Evolutionary conservation across 2,113 vertebrate species (phyloP), one percentile per base, ranked within the genome.

Genomic region (Hucho hucho): DNA sequence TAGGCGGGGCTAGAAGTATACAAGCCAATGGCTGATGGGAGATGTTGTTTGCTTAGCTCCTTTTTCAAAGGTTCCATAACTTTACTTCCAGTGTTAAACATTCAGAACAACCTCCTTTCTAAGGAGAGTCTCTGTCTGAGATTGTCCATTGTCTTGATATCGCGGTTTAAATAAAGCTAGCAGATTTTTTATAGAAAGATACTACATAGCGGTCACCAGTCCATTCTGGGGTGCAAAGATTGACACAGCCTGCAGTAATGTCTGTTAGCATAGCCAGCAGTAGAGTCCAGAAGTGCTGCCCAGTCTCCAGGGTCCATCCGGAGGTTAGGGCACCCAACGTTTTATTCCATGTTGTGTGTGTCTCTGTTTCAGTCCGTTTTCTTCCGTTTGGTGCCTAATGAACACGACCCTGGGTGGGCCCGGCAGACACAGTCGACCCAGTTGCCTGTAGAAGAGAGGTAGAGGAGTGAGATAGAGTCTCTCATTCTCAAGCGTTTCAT

Each of bases 141-240:
- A 61, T 61, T n/a, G n/a, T 61, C 81, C 74, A 87, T 86, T 89
- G 81, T 83, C 84, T 87, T 84, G 76, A 64, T 64, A 46, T 77
- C 37, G 22, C 29, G 70, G 37, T 72, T 72, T 79, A 11, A 79
- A 29, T 18, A 58, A 64, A 37, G 74, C 71, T 68, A 53, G 74
- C 70, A 65, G 53, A 46, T 56, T 32, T 12, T 69, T 69, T 46
- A 73, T 64, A 79, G 77, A 67, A 83, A 24, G 37, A 47, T 61
- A 5, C 58, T 61, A 22, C 16, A 9, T 22, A 20, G 58, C 58
- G 5, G 46, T 18, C 56, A 59, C 56, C 56, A 59, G 63, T 75
- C 69, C 37, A 2, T 2, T 66, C 26, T 61, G 70, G 74, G 74
- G 49, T 81, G 74, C 59, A 61, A 56, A 56, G 14, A 20, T 20